Evolutionary conservation across 2,113 vertebrate species (phyloP).

Genomic region (Poeciliopsis turrubarensis): DNA sequence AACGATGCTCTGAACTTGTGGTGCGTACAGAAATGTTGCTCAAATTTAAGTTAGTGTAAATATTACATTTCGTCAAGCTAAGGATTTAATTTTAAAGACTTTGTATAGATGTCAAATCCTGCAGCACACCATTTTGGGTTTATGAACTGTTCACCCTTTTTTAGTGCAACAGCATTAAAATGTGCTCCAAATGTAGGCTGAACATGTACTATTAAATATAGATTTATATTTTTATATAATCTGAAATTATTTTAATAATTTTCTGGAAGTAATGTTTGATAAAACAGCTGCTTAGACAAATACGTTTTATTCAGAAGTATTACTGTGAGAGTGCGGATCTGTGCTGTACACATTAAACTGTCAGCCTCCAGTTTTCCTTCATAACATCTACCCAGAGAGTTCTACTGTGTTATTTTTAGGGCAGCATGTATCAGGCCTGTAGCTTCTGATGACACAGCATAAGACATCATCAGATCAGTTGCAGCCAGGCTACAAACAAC

Average conservation of each 20-base stretch:
- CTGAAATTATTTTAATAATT: neutral
- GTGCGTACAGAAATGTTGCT: constrained; percentile 5
- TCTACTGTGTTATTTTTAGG: neutral
- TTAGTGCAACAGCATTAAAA: neutral
- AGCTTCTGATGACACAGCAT: neutral
- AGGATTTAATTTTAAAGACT: neutral
- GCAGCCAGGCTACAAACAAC: neutral
- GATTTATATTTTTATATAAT: neutral
- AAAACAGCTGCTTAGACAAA: neutral
- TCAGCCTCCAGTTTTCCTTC: neutral
- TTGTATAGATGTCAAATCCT: neutral
- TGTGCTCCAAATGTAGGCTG: neutral
- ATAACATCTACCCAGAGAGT: neutral
- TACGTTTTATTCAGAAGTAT: neutral
- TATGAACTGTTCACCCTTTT: neutral
- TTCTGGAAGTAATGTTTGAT: neutral
- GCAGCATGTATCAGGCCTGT: neutral
- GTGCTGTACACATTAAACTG: neutral
- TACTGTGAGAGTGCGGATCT: no score
- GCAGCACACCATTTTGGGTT: neutral
- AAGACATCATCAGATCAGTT: neutral
- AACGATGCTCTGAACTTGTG: constrained; percentile 9
- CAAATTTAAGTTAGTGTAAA: neutral
- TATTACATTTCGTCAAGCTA: neutral
- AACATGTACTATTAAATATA: neutral